Evolutionary conservation across 1,140 invertebrate species (phyloP).

Genomic region (Epicauta chinensis): DNA sequence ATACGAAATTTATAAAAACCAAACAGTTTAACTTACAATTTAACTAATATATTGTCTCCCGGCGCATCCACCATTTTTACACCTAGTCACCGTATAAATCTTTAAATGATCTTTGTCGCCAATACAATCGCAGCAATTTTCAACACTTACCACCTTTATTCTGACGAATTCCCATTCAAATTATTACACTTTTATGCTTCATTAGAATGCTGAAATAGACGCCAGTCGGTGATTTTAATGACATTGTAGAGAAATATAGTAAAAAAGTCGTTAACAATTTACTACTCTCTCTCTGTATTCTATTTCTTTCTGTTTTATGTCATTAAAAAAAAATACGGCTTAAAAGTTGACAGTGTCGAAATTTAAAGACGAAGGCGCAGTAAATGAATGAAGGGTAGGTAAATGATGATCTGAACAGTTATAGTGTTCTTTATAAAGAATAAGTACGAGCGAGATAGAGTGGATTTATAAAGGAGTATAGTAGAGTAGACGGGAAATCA

Average conservation of each 20-base stretch:
- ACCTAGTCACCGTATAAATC: constrained; percentile 17
- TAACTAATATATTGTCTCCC: too few relatives aligned
- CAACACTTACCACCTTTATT: too few relatives aligned
- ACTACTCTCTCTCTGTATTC: constrained; percentile 10
- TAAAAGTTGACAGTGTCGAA: constrained; percentile 15
- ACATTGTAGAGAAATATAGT: constrained; percentile 11
- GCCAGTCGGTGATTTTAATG: constrained; percentile 12
- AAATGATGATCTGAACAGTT: background rate
- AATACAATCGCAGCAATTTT: too few relatives aligned
- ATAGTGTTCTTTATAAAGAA: background rate
- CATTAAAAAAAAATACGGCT: constrained; percentile 1
- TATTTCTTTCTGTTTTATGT: too few relatives aligned
- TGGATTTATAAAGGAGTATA: too few relatives aligned
- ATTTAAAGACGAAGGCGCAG: background rate
- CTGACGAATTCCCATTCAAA: too few relatives aligned
- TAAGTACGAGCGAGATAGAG: background rate
- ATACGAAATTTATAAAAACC: too few relatives aligned
- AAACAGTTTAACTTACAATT: too few relatives aligned
- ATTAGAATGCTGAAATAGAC: constrained; percentile 13
- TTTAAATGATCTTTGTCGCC: too few relatives aligned
- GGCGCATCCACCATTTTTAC: constrained; percentile 6
- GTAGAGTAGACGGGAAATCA: too few relatives aligned
- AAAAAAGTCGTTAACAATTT: constrained; percentile 26
- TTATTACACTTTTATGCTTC: too few relatives aligned
- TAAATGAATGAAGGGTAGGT: too few relatives aligned